Evolutionary conservation across 2,797 vertebrate species (phyloP), one percentile per base, ranked within the genome.

Genomic region (Hydrocynus forskahlii): DNA sequence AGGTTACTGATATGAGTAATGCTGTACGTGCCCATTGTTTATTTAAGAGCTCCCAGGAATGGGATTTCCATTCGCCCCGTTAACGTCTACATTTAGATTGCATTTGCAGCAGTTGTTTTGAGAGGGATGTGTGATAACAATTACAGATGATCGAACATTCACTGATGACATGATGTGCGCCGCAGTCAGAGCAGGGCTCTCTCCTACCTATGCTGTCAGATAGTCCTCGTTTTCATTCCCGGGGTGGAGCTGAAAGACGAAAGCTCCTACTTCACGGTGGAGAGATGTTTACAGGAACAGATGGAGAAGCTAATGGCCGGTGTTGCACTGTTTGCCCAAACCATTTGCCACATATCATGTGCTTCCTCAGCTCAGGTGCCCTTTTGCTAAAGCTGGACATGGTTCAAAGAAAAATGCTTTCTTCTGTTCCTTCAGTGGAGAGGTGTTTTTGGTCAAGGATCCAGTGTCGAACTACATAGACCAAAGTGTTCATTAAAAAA

Each of bases 21-120:
- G 87, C 89, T 83, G 86, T 89, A 92, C 88, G 91, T 89, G 89
- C 84, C 89, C 84, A 92, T 95, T 95, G 93, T 95, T 94, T 94
- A 89, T 94, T 94, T 92, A 91, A 86, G 90, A 91, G 91, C 88
- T 83, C 83, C 83, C 81, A 88, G 86, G 91, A 91, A 92, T 88
- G 89, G 89, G 85, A 89, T 93, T 94, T 93, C 91, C 92, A 92
- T 92, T 91, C 73, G 19, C 55, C 79, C 85, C 86, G 86, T 88
- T 86, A 71, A 84, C 88, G 89, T 92, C 89, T 88, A 82, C 87
- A 81, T 82, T 90, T 76, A 88, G 88, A 91, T 90, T 87, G 81
- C 84, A 84, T 89, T 88, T 78, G 81, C 91, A 89, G 88, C 79
- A 83, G 86, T 83, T 14, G 88, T 79, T 89, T 92, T 92, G 83